Conservation (phyloP, 2,113 vertebrate genomes). For the Hymenochirus boettgeri region DNA sequence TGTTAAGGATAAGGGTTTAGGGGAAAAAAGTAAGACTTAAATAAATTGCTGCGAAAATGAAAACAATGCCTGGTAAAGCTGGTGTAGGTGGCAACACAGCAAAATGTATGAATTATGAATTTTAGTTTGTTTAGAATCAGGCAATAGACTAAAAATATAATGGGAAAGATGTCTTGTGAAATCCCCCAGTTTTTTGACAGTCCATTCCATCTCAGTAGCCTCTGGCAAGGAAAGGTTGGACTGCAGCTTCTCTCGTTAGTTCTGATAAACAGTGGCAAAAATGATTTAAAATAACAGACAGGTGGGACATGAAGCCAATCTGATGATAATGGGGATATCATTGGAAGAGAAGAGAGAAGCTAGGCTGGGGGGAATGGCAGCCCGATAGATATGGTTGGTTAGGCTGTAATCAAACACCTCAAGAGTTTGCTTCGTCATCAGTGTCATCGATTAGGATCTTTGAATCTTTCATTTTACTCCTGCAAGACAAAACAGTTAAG, state of each 20-base stretch:
- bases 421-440: slow-evolving; percentile 92
- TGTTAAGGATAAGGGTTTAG: not conserved
- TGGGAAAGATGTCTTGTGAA: not conserved
- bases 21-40: slow-evolving; percentile 5
- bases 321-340: slow-evolving; percentile 34
- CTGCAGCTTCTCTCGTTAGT: slow-evolving; percentile 25
- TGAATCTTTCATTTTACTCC: slow-evolving; percentile 88
- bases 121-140: slow-evolving; percentile 33
- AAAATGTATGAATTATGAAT: not conserved
- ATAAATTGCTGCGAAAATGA: slow-evolving; percentile 17
- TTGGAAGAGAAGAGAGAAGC: slow-evolving; percentile 59
- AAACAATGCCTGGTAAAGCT: slow-evolving; percentile 2
- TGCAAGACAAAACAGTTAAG: slow-evolving; percentile 47
- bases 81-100: slow-evolving; percentile 29
- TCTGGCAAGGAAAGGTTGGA: slow-evolving; percentile 20
- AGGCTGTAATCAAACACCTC: slow-evolving; percentile 57
- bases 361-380: slow-evolving; percentile 52
- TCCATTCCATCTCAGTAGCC: slow-evolving; percentile 22
- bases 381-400: slow-evolving; percentile 23
- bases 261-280: slow-evolving; percentile 18
- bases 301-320: slow-evolving; percentile 30
- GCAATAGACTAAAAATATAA: slow-evolving; percentile 16
- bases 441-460: slow-evolving; percentile 97
- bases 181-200: slow-evolving; percentile 14
- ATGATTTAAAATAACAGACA: slow-evolving; percentile 6